Conservation (phyloP, 2,113 vertebrate genomes). For the Copsychus sechellarum region DNA sequence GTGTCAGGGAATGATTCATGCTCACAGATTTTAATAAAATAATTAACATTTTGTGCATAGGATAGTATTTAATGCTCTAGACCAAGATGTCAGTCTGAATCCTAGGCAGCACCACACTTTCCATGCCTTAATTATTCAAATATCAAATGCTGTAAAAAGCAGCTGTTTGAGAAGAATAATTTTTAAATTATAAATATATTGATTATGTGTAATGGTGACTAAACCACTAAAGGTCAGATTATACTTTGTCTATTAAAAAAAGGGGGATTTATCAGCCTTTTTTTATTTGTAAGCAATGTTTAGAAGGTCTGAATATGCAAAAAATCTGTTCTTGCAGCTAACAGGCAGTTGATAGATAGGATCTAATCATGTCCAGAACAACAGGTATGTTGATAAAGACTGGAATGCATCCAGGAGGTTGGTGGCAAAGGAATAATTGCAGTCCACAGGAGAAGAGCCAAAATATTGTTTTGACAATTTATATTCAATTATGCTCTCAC, state of each 20-base stretch:
- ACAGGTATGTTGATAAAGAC: background rate
- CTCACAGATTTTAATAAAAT: background rate
- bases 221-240: background rate
- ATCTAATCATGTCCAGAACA: background rate
- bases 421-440: background rate
- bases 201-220: background rate
- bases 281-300: background rate
- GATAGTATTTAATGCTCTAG: background rate
- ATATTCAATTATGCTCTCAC: background rate
- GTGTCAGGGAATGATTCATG: background rate
- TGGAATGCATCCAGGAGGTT: background rate
- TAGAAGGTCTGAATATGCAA: background rate
- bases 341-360: background rate
- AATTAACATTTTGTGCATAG: background rate
- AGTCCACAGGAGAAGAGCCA: background rate
- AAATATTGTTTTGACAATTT: background rate
- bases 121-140: background rate
- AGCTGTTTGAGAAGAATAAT: background rate
- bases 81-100: background rate
- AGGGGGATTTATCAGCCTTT: background rate
- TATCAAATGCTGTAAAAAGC: background rate
- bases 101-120: background rate
- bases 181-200: background rate
- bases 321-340: background rate
- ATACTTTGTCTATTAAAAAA: background rate